phyloP scores from a whole-genome alignment of 2,888 invertebrate species.

The Leucoptera coffeella region DNA sequence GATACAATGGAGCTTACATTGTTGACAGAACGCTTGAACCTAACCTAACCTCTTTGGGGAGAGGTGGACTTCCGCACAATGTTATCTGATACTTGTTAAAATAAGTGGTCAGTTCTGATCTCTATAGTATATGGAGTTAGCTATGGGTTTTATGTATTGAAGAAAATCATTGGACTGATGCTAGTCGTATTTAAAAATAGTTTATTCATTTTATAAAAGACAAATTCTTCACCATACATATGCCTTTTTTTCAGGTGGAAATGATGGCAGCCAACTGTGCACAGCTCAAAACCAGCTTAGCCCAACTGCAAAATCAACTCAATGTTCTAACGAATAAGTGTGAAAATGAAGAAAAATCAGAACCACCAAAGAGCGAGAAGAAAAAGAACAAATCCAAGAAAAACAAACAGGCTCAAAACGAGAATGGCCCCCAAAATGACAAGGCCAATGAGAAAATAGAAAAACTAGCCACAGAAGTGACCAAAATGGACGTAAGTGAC shows the following conservation, averaged over 20 bases:
- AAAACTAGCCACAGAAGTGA: conserved; percentile 26
- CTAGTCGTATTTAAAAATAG: too few species aligned
- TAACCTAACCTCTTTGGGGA: too few species aligned
- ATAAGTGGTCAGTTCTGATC: too few species aligned
- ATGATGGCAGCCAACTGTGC: conserved; percentile 57
- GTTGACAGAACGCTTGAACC: too few species aligned
- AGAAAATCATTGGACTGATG: too few species aligned
- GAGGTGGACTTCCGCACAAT: too few species aligned
- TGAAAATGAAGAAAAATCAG: conserved; percentile 8
- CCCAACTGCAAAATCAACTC: conserved; percentile 52
- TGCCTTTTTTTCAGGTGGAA: conserved; percentile 39
- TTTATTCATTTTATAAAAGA: too few species aligned
- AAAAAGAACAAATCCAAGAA: conserved; percentile 37
- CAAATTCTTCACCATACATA: too few species aligned
- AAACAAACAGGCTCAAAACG: conserved; percentile 14
- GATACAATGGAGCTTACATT: too few species aligned
- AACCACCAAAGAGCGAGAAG: conserved; percentile 24
- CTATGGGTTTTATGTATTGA: too few species aligned
- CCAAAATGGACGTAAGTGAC: conserved; percentile 20
- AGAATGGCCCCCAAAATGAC: conserved; percentile 10
- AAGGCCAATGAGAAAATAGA: conserved; percentile 25
- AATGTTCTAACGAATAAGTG: conserved; percentile 27
- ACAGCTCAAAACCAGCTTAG: conserved; percentile 53
- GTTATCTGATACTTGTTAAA: too few species aligned
- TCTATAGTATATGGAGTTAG: too few species aligned